Conservation (phyloP, 2,113 vertebrate genomes). For the Eolophus roseicapilla region DNA sequence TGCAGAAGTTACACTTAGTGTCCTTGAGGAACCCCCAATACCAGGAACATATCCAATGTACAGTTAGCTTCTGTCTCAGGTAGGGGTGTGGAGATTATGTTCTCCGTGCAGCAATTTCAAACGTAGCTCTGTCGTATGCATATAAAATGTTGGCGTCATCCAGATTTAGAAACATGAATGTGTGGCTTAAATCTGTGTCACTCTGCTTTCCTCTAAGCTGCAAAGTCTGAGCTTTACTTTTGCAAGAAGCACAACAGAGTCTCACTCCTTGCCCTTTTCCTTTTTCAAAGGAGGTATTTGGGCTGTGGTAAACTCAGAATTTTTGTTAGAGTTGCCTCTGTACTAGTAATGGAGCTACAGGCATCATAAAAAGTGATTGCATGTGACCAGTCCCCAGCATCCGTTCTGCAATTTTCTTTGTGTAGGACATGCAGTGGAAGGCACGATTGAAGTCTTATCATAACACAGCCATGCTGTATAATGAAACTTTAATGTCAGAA, state of each 20-base stretch:
- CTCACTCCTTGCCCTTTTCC: background rate
- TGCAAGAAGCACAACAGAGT: background rate
- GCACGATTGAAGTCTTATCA: background rate
- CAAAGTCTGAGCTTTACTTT: background rate
- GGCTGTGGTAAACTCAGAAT: background rate
- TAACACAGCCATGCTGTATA: background rate
- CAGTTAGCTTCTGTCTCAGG: background rate
- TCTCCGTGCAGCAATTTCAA: background rate
- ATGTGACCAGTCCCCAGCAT: background rate
- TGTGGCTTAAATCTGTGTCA: background rate
- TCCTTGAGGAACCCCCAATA: background rate
- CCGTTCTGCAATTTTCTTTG: background rate
- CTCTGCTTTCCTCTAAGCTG: background rate
- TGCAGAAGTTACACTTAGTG: background rate
- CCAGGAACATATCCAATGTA: fast-evolving
- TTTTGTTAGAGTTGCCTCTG: background rate
- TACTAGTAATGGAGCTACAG: background rate
- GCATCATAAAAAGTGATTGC: background rate
- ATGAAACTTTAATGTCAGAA: slow-evolving; percentile 3
- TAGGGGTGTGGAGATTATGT: background rate
- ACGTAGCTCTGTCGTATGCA: background rate
- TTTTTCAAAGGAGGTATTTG: background rate
- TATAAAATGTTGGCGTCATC: background rate
- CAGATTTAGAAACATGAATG: background rate
- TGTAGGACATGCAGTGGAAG: background rate